Evolutionary conservation across 1,140 invertebrate genomes (phyloP).

Genomic region (Sipha flava): DNA sequence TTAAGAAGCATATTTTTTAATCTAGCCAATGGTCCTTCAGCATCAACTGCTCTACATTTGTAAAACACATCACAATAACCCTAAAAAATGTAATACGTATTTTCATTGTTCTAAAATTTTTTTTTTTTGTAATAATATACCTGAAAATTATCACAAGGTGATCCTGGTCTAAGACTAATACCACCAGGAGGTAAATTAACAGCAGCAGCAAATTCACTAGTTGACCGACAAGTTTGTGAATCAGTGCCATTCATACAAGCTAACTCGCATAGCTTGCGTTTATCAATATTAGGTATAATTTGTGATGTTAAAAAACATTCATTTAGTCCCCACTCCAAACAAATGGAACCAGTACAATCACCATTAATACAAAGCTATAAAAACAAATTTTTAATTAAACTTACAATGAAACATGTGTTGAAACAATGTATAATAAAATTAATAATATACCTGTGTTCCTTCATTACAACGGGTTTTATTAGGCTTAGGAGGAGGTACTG

Average conservation of each 20-base stretch:
- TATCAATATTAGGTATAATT: slow-evolving; percentile 70
- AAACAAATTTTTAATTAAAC: slow-evolving; percentile 27
- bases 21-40: slow-evolving; percentile 90
- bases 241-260: slow-evolving; percentile 84
- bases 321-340: slow-evolving; percentile 83
- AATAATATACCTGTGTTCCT: slow-evolving; percentile 53
- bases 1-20: slow-evolving; percentile 96
- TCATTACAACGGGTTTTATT: slow-evolving; percentile 81
- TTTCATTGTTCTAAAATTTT: not conserved
- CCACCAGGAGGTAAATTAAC: slow-evolving; percentile 73
- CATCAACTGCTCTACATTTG: slow-evolving; percentile 94
- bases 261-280: slow-evolving; percentile 85
- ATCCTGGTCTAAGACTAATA: slow-evolving; percentile 82
- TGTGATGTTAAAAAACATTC: slow-evolving; percentile 93
- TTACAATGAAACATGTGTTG: too few relatives aligned
- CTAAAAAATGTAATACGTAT: slow-evolving; percentile 45
- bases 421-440: too few relatives aligned
- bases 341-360: slow-evolving; percentile 91
- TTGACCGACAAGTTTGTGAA: slow-evolving; percentile 70
- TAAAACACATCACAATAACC: slow-evolving; percentile 98
- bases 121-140: slow-evolving; percentile 45
- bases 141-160: slow-evolving; percentile 97
- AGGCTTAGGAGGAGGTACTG: slow-evolving; percentile 60
- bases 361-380: slow-evolving; percentile 80
- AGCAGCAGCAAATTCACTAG: slow-evolving; percentile 66